Evolutionary conservation across 1,140 invertebrate genomes (phyloP).

Genomic region (Coenobita brevimanus): DNA sequence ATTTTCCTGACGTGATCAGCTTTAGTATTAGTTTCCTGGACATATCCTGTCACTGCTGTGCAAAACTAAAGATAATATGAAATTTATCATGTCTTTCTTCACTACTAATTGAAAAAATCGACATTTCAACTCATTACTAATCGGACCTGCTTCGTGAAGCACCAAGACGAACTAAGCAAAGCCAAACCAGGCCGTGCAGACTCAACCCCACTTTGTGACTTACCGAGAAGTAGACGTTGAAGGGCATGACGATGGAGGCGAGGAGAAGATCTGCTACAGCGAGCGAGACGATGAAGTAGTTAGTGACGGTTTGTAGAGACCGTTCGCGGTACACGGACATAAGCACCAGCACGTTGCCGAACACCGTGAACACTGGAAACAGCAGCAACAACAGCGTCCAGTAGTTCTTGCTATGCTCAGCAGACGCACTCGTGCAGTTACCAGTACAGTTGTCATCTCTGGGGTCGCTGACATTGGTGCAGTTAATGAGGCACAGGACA

Average conservation of each 20-base stretch:
- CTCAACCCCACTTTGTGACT: too few relatives aligned
- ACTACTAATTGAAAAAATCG: too few relatives aligned
- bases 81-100: too few relatives aligned
- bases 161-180: too few relatives aligned
- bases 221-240: slow-evolving; percentile 78
- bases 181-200: too few relatives aligned
- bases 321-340: slow-evolving; percentile 77
- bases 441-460: slow-evolving; percentile 37
- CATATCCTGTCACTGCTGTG: too few relatives aligned
- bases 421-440: slow-evolving; percentile 34
- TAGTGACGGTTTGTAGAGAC: slow-evolving; percentile 91
- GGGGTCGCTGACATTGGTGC: slow-evolving; percentile 6
- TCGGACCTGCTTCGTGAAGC: too few relatives aligned
- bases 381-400: slow-evolving; percentile 54
- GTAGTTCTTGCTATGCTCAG: slow-evolving; percentile 35
- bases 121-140: too few relatives aligned
- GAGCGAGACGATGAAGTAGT: slow-evolving; percentile 94
- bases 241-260: slow-evolving; percentile 91
- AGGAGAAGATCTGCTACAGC: slow-evolving; percentile 95
- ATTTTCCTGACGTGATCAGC: too few relatives aligned
- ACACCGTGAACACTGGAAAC: slow-evolving; percentile 58
- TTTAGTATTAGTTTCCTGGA: too few relatives aligned
- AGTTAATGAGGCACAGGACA: slow-evolving; percentile 6
- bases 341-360: slow-evolving; percentile 66
- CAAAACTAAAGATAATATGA: too few relatives aligned